Evolutionary conservation across 1,140 invertebrate genomes (phyloP).

Genomic region (Bombus haemorrhoidalis): DNA sequence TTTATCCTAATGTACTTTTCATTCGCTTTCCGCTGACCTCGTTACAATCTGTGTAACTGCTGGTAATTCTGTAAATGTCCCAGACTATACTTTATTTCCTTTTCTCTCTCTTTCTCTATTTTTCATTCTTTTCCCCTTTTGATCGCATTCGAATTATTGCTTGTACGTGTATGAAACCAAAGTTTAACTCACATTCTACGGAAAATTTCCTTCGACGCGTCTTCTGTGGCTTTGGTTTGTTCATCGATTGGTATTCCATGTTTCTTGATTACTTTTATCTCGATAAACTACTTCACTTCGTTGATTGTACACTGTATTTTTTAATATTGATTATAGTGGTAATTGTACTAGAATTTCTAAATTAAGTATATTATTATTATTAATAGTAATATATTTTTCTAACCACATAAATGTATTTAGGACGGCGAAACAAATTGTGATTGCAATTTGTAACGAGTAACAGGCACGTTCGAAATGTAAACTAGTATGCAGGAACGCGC

Average conservation of each 20-base stretch:
- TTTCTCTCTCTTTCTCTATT: background rate
- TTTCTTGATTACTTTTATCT: background rate
- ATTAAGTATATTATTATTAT: too few species aligned
- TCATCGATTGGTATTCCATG: background rate
- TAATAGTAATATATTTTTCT: too few species aligned
- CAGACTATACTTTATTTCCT: background rate
- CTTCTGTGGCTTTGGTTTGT: background rate
- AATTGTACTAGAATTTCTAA: background rate
- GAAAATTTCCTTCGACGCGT: background rate
- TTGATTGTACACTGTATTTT: background rate
- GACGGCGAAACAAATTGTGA: background rate
- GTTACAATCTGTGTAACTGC: constrained; percentile 8
- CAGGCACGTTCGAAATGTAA: background rate
- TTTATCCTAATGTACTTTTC: constrained; percentile 53
- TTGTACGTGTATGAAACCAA: background rate
- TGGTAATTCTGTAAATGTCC: background rate
- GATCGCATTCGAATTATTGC: background rate
- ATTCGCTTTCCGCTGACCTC: constrained; percentile 7
- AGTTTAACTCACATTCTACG: background rate
- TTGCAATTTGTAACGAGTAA: background rate
- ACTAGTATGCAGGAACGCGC: background rate
- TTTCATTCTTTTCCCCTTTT: background rate
- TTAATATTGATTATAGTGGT: background rate
- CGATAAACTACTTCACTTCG: background rate
- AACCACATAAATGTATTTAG: background rate